Conservation (phyloP, 2,888 invertebrate genomes). For the Mamestra brassicae region DNA sequence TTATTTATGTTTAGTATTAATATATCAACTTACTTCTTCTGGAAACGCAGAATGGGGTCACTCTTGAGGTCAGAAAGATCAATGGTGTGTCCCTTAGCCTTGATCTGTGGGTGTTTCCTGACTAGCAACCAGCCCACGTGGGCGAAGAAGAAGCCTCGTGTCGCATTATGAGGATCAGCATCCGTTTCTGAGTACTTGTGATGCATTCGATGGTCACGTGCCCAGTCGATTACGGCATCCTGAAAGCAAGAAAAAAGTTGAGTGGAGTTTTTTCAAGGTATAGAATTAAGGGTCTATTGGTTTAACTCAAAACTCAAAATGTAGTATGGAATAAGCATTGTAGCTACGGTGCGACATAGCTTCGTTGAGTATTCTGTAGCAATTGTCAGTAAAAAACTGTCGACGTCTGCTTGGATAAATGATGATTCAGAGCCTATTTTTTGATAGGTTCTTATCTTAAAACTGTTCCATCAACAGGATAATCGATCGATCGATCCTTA, state of each 20-base stretch:
- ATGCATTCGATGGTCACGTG: constrained; percentile 95
- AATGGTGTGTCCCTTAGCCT: constrained; percentile 95
- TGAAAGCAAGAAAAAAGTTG: constrained; percentile 70
- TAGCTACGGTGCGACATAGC: too few relatives aligned
- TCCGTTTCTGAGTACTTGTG: constrained; percentile 98
- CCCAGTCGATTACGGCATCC: constrained; percentile 95
- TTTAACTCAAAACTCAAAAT: too few relatives aligned
- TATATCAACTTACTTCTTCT: constrained; percentile 93
- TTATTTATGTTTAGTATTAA: neutral
- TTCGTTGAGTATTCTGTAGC: too few relatives aligned
- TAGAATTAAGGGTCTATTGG: neutral
- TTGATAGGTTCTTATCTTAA: neutral
- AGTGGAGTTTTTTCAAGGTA: neutral
- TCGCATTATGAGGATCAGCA: constrained; percentile 98
- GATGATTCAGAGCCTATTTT: neutral
- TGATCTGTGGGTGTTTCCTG: constrained; percentile 97
- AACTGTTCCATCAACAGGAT: neutral
- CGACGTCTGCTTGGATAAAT: neutral
- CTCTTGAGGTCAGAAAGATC: constrained; percentile 95
- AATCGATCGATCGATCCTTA: neutral
- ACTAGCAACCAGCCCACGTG: constrained; percentile 98
- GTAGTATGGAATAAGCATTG: too few relatives aligned
- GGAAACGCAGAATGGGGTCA: constrained; percentile 96
- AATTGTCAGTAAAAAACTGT: too few relatives aligned
- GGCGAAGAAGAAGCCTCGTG: constrained; percentile 98